A percentile compares a stretch with the other conserved stretches of the same genome.
Conservation (phyloP, 2,888 invertebrate species). For the Heliconius sara region DNA sequence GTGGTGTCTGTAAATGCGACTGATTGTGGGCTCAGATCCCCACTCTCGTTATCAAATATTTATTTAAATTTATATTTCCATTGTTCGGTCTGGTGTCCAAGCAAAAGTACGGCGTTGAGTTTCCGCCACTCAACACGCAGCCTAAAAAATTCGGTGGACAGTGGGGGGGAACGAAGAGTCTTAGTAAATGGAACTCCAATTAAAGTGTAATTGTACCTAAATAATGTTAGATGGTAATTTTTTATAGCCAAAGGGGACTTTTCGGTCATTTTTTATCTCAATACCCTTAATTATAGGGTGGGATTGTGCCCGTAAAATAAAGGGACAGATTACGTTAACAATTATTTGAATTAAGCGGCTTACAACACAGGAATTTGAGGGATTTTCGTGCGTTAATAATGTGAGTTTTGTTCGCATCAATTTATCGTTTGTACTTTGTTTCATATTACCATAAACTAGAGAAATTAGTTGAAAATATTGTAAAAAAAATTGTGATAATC, state of each 20-base stretch:
- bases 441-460: background rate
- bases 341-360: constrained; percentile 54
- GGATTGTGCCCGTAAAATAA: constrained; percentile 49
- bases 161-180: no score
- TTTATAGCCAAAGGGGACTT: constrained; percentile 46
- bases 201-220: constrained; percentile 9
- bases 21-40: no score
- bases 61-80: no score
- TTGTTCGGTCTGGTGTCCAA: no score
- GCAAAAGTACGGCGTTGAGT: no score
- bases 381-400: constrained; percentile 42
- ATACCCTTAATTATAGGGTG: constrained; percentile 48
- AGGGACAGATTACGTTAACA: constrained; percentile 53
- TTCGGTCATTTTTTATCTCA: constrained; percentile 51
- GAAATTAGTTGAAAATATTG: background rate
- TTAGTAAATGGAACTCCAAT: constrained; percentile 13
- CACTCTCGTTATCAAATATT: no score
- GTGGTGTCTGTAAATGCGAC: no score
- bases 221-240: constrained; percentile 42
- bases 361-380: constrained; percentile 49
- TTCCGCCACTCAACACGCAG: no score
- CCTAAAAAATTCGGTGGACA: no score
- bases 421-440: constrained; percentile 29
- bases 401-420: constrained; percentile 31
- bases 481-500: background rate